Evolutionary conservation across 2,888 invertebrate species (phyloP), one percentile per base, ranked within the genome.

Genomic region (Pimpla rufipes): DNA sequence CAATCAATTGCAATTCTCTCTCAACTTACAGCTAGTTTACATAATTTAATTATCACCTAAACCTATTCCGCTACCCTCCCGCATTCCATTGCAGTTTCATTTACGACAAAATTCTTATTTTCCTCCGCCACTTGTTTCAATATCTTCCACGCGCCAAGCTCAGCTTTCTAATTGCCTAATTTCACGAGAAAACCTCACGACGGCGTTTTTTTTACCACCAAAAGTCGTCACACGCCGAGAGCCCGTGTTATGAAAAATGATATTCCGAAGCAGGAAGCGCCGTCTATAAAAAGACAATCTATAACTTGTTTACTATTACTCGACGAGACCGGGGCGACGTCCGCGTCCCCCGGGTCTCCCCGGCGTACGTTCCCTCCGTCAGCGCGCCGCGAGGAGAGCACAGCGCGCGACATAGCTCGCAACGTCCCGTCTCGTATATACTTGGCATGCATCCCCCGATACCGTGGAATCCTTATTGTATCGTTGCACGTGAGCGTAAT

Each of bases 381-480:
- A 21, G 50, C 47, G 37, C 50, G 68, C 50, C 11, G 5, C 3
- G 29, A 2, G 29, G 5, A 5, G 29, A 29, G 29, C 29, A 29
- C 29, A 50, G 47, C 52, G 50, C 29, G 68, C 71, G 59, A 50
- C 74, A 47, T 35, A 59, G 64, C 40, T 35, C 35, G 62, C 37
- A 35, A 5, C 59, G 86, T 77, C 86, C 84, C 81, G 80, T 80
- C 80, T 77, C 83, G 80, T 81, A 85, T 83, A 87, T 89, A 93
- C 92, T 93, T 93, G 91, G 88, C 92, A 93, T 93, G 93, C 93
- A 93, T 92, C 93, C 91, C 92, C 91, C 90, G 91, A 91, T 92
- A 93, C 91, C 89, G 88, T 90, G 92, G 92, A 93, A 93, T 93
- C 93, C 93, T 93, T 93, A 93, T 93, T 93, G 93, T 93, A 92